Evolutionary conservation across 2,888 invertebrate genomes (phyloP).

Genomic region (Seira ritae): DNA sequence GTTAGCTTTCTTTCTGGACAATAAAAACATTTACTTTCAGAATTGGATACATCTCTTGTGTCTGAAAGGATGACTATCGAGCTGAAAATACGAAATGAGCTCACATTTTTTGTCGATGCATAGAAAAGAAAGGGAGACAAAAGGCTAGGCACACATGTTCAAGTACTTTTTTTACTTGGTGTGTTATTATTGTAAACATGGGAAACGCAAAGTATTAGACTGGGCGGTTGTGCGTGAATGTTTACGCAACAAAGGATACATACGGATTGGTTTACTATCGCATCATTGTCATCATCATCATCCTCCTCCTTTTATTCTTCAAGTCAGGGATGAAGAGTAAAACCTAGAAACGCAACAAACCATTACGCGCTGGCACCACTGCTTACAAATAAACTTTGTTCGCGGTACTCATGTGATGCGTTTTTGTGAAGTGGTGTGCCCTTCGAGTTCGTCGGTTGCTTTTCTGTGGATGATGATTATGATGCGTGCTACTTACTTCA

Average conservation of each 20-base stretch:
- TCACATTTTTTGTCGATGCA: too few species aligned
- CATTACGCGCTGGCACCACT: slow-evolving; percentile 42
- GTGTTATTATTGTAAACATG: too few species aligned
- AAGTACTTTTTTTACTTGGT: too few species aligned
- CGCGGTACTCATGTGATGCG: slow-evolving; percentile 8
- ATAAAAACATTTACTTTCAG: slow-evolving; percentile 49
- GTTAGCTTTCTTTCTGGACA: slow-evolving; percentile 42
- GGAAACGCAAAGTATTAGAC: slow-evolving; percentile 48
- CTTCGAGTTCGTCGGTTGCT: neutral
- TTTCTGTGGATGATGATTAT: slow-evolving; percentile 24
- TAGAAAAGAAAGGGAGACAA: too few species aligned
- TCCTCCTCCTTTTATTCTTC: too few species aligned
- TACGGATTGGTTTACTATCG: slow-evolving; percentile 40
- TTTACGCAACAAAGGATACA: slow-evolving; percentile 59
- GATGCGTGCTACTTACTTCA: slow-evolving; percentile 38
- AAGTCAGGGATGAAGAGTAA: slow-evolving; percentile 34
- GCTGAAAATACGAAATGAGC: too few species aligned
- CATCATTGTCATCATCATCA: slow-evolving; percentile 28
- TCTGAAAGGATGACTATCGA: too few species aligned
- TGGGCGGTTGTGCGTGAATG: slow-evolving; percentile 61
- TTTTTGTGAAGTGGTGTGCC: too few species aligned
- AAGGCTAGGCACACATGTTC: too few species aligned
- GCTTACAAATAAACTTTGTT: slow-evolving; percentile 46
- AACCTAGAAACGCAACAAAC: slow-evolving; percentile 31
- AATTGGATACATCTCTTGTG: too few species aligned